phyloP scores from a whole-genome alignment of 2,113 vertebrate species.

The Coregonus clupeaformis region DNA sequence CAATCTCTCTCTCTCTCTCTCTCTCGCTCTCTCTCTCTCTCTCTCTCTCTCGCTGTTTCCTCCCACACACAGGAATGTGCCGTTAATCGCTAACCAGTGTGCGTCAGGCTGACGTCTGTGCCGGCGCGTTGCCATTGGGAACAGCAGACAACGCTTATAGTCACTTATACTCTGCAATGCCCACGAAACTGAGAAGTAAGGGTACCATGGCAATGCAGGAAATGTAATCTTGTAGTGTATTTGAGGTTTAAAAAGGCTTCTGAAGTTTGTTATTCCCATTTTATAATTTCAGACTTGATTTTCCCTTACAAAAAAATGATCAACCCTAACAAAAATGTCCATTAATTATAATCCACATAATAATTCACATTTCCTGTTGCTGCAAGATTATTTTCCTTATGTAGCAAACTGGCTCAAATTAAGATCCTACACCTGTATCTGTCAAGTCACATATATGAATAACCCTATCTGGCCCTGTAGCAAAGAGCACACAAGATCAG shows the following conservation, averaged over 20 bases:
- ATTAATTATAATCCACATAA: too few relatives aligned
- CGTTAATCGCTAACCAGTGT: conserved; percentile 32
- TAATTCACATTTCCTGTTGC: too few relatives aligned
- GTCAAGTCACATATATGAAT: background rate
- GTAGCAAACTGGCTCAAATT: conserved; percentile 22
- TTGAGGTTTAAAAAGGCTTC: too few relatives aligned
- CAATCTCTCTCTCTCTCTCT: too few relatives aligned
- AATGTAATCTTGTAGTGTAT: too few relatives aligned
- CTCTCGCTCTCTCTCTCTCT: too few relatives aligned
- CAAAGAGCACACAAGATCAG: background rate
- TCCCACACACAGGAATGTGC: conserved; percentile 63
- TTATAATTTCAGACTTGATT: too few relatives aligned
- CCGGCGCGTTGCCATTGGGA: conserved; percentile 56
- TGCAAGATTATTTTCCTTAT: too few relatives aligned
- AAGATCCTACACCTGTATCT: too few relatives aligned
- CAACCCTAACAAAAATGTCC: too few relatives aligned
- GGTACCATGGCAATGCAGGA: background rate
- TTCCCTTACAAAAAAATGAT: too few relatives aligned
- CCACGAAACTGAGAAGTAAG: background rate
- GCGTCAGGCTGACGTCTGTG: conserved; percentile 71
- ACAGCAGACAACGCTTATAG: conserved; percentile 32
- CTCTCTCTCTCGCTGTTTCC: conserved; percentile 52
- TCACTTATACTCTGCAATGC: background rate
- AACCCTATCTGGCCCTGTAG: background rate
- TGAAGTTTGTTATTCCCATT: too few relatives aligned